Evolutionary conservation across 2,797 vertebrate genomes (phyloP).

Genomic region (Allochrocebus solatus): DNA sequence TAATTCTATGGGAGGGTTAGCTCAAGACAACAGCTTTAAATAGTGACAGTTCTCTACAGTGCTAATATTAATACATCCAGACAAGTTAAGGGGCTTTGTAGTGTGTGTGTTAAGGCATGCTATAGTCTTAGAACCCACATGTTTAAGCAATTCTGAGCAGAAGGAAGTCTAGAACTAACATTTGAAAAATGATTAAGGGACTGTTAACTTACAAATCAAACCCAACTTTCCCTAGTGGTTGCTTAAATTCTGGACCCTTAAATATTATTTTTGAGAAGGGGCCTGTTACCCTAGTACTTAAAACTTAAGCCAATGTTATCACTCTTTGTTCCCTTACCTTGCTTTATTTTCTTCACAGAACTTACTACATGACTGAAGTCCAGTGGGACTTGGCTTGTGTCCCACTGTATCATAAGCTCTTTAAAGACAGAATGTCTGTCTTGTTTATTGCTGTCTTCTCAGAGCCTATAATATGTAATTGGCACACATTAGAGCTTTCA

Average conservation of each 20-base stretch:
- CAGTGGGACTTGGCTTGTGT: neutral
- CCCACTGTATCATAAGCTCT: neutral
- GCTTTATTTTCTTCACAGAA: neutral
- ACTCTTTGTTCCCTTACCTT: neutral
- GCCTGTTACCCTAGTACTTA: neutral
- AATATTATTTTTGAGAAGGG: neutral
- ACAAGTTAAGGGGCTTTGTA: neutral
- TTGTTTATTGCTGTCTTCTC: neutral
- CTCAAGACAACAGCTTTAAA: slow-evolving; percentile 17
- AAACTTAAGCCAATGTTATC: neutral
- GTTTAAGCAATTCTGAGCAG: neutral
- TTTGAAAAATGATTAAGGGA: neutral
- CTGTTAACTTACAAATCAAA: slow-evolving; percentile 17
- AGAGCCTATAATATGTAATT: neutral
- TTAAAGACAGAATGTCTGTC: neutral
- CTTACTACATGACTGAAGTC: neutral
- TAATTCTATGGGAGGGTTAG: neutral
- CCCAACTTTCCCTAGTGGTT: neutral
- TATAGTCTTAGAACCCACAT: neutral
- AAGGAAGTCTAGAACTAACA: neutral
- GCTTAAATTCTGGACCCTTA: neutral
- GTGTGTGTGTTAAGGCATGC: neutral
- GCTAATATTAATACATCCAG: neutral
- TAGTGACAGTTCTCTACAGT: neutral
- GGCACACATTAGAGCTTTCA: neutral